A percentile compares a stretch with the other conserved stretches of the same genome.
phyloP scores from a whole-genome alignment of 2,888 invertebrate species.

The Nephrotoma flavescens region DNA sequence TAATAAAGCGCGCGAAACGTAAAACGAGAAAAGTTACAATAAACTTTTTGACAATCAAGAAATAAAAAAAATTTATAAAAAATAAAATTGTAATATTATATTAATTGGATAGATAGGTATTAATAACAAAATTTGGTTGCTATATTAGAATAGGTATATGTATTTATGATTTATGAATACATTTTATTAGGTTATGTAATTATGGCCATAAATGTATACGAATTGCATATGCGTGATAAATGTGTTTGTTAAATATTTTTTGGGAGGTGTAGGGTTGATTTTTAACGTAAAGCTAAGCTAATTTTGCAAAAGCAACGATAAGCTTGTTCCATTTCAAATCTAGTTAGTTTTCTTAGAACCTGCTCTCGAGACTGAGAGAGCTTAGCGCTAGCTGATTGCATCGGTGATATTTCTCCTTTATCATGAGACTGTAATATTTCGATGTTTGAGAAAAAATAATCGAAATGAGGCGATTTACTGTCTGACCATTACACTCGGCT shows the following conservation, averaged over 20 bases:
- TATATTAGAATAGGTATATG: not conserved
- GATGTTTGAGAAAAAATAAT: no score
- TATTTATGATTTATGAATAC: not conserved
- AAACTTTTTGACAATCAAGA: not conserved
- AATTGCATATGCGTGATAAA: not conserved
- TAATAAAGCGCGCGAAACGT: not conserved
- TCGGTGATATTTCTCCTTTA: no score
- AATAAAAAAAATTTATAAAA: not conserved
- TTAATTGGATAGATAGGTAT: not conserved
- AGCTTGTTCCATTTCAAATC: no score
- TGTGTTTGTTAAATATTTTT: not conserved
- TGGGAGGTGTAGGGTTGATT: no score
- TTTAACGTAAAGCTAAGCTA: no score
- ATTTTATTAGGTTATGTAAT: not conserved
- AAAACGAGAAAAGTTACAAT: not conserved
- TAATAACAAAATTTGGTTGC: not conserved
- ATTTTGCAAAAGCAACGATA: no score
- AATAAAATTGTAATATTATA: not conserved
- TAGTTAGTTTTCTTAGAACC: no score
- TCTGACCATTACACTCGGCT: no score
- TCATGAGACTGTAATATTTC: no score
- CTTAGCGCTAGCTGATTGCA: no score
- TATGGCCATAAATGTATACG: not conserved
- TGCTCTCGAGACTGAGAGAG: no score
- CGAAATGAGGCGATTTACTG: no score